Evolutionary conservation across 1,140 invertebrate species (phyloP), one percentile per base, ranked within the genome.

Genomic region (Papilio xuthus): DNA sequence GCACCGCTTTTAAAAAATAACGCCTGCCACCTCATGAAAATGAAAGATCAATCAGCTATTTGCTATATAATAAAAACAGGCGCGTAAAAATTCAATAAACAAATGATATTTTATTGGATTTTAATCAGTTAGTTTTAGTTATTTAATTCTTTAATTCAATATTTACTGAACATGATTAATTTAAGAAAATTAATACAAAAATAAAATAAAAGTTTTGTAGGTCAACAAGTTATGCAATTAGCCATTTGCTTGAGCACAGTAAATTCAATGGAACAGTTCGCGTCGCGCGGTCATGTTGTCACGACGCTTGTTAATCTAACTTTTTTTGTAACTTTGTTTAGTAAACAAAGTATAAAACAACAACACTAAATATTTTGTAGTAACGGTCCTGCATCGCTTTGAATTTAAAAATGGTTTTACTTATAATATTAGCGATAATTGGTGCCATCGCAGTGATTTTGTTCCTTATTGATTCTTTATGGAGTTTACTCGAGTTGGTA

Each of bases 381-480:
- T 67, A 28, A 28, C 56, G 15, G 26, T 67, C 10, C 32, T 63
- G 26, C 32, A 28, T 67, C 20, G 50, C 47, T 15, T 79, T 79
- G 78, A 42, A 79, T 80, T 80, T 83, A 77, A 47, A 70, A 76
- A 79, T 87, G 85, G 83, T 89, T 78, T 50, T 92, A 44, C 56
- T 89, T 41, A 75, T 89, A 74, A 63, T 83, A 72, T 82, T 94
- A 72, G 87, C 88, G n/a, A 77, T 93, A 50, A 82, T 95, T 0
- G 95, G 95, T 4, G 83, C 91, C 2, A 50, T 94, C 26, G 86
- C 88, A 15, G 82, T 95, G 13, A 83, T 85, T n/a, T 83, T 88
- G 70, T 91, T 90, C 77, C 79, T 94, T 7, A 86, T 92, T 44
- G 94, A 95, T 80, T 94, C 94, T 41, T 85, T 95, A 13, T 94